These are phyloP conservation scores for Triplophysa yarkandensis DNA, from an alignment of 2,797 vertebrate species.

Conservation along the genomic window DNA sequence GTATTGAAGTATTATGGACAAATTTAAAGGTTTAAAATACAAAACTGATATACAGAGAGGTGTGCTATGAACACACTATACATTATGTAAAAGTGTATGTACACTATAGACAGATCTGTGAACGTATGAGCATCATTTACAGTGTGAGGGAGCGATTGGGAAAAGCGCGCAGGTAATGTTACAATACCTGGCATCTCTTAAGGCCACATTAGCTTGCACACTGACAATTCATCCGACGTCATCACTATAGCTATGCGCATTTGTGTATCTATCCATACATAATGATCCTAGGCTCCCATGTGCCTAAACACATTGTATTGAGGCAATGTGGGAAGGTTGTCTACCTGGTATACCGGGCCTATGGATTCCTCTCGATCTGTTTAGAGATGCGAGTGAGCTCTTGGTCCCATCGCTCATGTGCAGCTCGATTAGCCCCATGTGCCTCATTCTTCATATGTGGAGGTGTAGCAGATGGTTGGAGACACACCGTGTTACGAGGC, in stretches of 20 bases:
- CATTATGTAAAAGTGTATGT: too few species aligned
- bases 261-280: neutral
- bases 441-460: constrained; percentile 77
- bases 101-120: too few species aligned
- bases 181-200: too few species aligned
- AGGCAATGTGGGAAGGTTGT: neutral
- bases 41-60: too few species aligned
- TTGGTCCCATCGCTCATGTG: constrained; percentile 76
- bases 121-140: too few species aligned
- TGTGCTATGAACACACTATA: too few species aligned
- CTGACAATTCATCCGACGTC: neutral
- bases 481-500: constrained; percentile 74
- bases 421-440: constrained; percentile 79
- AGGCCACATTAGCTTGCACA: neutral
- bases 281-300: neutral
- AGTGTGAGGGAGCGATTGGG: too few species aligned
- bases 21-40: too few species aligned
- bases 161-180: too few species aligned
- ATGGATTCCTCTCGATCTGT: constrained; percentile 55
- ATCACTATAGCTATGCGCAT: neutral
- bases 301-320: neutral
- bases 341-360: constrained; percentile 5
- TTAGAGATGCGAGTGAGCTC: constrained; percentile 65
- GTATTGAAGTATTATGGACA: too few species aligned
- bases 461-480: constrained; percentile 80